Base-by-base conservation (phyloP, 2,888 invertebrate species). In the Heteropelma amictum region DNA sequence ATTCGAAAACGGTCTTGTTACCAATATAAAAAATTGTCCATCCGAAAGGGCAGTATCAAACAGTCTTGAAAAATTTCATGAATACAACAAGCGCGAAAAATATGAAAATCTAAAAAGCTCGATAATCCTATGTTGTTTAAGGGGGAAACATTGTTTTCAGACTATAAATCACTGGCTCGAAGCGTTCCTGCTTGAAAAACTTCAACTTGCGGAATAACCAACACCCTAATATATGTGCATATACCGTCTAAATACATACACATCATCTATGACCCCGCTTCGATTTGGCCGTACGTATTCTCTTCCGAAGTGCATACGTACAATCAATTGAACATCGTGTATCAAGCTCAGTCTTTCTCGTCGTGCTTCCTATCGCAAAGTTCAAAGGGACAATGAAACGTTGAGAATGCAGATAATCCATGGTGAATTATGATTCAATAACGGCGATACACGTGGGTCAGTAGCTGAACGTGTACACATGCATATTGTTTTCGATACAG, bases 271-370 rank as follows among this genome's bases (percentile, higher is more conserved):
- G 33, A 33, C 33, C 33, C n/a, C 33, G 1, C 33, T 33, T n/a
- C 33, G n/a, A 10, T n/a, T 33, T 8, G 33, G 1, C 33, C n/a
- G 33, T 33, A 33, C 3, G n/a, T 33, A 33, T n/a, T 47, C 30
- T 14, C 51, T 17, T 4, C 30, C 42, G 21, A 70, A 61, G 65
- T 54, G 61, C 67, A 61, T n/a, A n/a, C n/a, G n/a, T n/a, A n/a
- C 54, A 68, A 68, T 73, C 38, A 60, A 49, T 68, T 33, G 69
- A 42, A 69, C 63, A 73, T 69, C 63, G 68, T 63, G 63, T 58
- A 73, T 69, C 73, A 73, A 63, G 42, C 35, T 56, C 6, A 14
- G 38, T 42, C 47, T 47, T 56, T 33, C 63, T 51, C 33, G 33
- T 30, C 40, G n/a, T n/a, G n/a, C n/a, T n/a, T n/a, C 42, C 63